phyloP scores from a whole-genome alignment of 1,140 invertebrate genomes.

The Physella acuta region DNA sequence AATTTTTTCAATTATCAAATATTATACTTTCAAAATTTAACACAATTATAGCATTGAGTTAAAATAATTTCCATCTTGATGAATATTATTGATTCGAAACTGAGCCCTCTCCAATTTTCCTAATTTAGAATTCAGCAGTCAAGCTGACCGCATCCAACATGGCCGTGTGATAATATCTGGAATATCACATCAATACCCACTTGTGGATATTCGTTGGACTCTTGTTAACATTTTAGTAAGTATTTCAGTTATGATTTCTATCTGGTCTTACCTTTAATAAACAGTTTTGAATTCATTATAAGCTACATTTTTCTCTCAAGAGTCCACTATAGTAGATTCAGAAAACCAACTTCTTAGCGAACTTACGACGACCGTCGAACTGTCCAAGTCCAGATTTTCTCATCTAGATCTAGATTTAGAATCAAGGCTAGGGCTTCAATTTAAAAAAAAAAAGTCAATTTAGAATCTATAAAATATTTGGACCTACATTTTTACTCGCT shows the following conservation, averaged over 20 bases:
- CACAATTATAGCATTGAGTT: background rate
- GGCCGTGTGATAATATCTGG: slow-evolving; percentile 4
- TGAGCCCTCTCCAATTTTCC: background rate
- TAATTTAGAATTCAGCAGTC: slow-evolving; percentile 25
- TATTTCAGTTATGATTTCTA: background rate
- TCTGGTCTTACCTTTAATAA: background rate
- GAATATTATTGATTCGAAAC: slow-evolving; percentile 5
- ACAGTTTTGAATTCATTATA: background rate
- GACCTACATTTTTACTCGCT: too few species aligned
- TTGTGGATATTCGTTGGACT: slow-evolving; percentile 14
- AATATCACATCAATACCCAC: slow-evolving; percentile 10
- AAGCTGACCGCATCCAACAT: slow-evolving; percentile 24
- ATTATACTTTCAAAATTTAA: too few species aligned
- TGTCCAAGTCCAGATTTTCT: too few species aligned
- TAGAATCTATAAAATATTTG: too few species aligned
- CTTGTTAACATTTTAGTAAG: slow-evolving; percentile 3
- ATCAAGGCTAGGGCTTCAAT: too few species aligned
- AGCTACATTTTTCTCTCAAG: background rate
- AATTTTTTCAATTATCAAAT: too few species aligned
- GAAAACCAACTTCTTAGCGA: background rate
- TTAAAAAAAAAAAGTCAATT: too few species aligned
- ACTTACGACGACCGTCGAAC: too few species aligned
- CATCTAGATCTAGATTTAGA: too few species aligned
- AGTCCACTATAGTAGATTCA: background rate
- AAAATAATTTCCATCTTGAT: background rate